Conservation (phyloP, 2,888 invertebrate species). For the Camptogramma bilineatum region DNA sequence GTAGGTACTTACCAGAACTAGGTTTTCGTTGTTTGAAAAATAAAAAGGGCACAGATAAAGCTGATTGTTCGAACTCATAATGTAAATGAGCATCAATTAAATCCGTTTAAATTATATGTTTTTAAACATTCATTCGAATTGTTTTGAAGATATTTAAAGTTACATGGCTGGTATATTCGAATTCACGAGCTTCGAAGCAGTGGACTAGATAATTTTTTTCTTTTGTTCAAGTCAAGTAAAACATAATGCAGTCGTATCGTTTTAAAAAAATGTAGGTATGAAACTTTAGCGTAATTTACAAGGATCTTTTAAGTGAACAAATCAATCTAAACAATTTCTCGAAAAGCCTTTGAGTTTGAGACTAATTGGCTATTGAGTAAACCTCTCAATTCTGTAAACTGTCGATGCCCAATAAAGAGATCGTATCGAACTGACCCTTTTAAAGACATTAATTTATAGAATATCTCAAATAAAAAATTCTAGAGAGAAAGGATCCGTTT, state of each 20-base stretch:
- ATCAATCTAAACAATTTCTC: constrained; percentile 7
- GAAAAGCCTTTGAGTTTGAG: constrained; percentile 13
- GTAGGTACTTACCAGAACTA: too few relatives aligned
- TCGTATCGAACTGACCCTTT: neutral
- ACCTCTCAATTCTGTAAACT: constrained; percentile 28
- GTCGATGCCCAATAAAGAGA: constrained; percentile 15
- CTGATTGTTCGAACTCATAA: too few relatives aligned
- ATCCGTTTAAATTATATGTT: too few relatives aligned
- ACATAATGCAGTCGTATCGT: neutral
- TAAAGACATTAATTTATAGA: neutral
- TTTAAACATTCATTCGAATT: too few relatives aligned
- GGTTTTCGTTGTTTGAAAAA: too few relatives aligned
- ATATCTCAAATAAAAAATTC: neutral
- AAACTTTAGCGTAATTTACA: neutral
- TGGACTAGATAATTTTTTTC: too few relatives aligned
- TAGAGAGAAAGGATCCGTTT: neutral
- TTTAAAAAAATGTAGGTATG: neutral
- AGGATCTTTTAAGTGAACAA: neutral
- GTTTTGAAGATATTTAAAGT: too few relatives aligned
- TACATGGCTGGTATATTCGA: too few relatives aligned
- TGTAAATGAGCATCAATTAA: too few relatives aligned
- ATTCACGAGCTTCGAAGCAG: too few relatives aligned
- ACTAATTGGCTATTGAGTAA: constrained; percentile 32
- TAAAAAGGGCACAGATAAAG: too few relatives aligned
- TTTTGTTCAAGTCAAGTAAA: too few relatives aligned